These are phyloP conservation scores for Trissolcus basalis DNA, from an alignment of 1,140 invertebrate species.

Conservation along the genomic window DNA sequence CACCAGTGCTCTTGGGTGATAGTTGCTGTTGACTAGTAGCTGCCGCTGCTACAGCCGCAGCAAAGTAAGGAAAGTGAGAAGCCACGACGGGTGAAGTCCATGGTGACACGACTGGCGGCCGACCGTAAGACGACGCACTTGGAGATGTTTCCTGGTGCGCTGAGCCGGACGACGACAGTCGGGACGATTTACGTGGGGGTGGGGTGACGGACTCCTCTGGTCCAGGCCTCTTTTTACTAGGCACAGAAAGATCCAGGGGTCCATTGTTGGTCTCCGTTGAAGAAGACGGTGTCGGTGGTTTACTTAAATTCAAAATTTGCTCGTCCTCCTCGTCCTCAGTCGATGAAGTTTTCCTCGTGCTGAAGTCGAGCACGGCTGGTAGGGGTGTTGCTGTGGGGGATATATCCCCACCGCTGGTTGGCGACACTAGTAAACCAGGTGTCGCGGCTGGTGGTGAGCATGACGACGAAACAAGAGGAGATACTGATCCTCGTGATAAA, in stretches of 20 bases:
- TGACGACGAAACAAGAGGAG: constrained; percentile 79
- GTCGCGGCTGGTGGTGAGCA: constrained; percentile 77
- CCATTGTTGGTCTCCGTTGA: constrained; percentile 81
- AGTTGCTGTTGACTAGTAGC: constrained; percentile 80
- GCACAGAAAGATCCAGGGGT: constrained; percentile 87
- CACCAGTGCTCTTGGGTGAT: constrained; percentile 82
- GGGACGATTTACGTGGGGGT: constrained; percentile 80
- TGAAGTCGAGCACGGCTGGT: constrained; percentile 85
- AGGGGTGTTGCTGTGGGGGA: constrained; percentile 73
- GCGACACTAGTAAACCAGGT: constrained; percentile 71
- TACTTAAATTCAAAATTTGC: constrained; percentile 82
- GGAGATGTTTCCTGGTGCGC: constrained; percentile 67
- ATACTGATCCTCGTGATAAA: constrained; percentile 79
- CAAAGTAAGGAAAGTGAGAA: constrained; percentile 85
- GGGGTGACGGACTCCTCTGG: constrained; percentile 81
- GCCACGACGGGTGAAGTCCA: constrained; percentile 88
- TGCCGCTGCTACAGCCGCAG: constrained; percentile 84
- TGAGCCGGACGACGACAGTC: constrained; percentile 72
- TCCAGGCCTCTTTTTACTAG: constrained; percentile 82
- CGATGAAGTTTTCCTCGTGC: constrained; percentile 79
- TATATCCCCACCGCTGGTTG: constrained; percentile 64
- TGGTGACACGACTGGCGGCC: constrained; percentile 81
- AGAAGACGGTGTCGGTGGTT: constrained; percentile 76
- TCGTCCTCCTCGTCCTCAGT: constrained; percentile 78
- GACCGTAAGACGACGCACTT: constrained; percentile 77